These are phyloP conservation scores for Diplodus puntazzo DNA, from an alignment of 2,797 vertebrate genomes.

Conservation along the genomic window DNA sequence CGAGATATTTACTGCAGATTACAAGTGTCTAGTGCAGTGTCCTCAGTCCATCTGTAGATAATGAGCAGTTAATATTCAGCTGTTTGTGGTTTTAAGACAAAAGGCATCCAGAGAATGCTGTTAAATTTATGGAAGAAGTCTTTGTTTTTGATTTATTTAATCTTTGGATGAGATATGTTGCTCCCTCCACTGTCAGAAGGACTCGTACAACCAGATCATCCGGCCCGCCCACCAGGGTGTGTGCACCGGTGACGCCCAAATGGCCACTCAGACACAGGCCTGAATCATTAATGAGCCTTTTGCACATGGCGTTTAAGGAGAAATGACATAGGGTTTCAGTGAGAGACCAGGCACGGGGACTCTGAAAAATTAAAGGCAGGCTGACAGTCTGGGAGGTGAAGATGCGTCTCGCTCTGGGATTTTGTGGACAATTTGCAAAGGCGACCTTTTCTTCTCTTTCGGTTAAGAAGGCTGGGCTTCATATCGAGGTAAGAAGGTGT, in stretches of 20 bases:
- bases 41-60: constrained; percentile 29
- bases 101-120: not conserved
- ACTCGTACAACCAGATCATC: constrained; percentile 8
- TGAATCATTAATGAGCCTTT: constrained; percentile 85
- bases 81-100: constrained; percentile 9
- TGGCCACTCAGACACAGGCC: constrained; percentile 66
- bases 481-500: constrained; percentile 65
- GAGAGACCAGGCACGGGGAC: constrained; percentile 38
- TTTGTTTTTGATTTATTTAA: not conserved
- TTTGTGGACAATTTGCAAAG: constrained; percentile 72
- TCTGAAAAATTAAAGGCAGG: constrained; percentile 68
- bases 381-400: constrained; percentile 57
- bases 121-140: not conserved
- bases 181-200: constrained; percentile 1
- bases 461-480: constrained; percentile 42
- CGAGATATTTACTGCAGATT: not conserved
- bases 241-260: constrained; percentile 54
- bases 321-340: constrained; percentile 67
- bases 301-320: constrained; percentile 75
- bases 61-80: constrained; percentile 5
- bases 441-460: constrained; percentile 62
- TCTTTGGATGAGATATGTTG: not conserved
- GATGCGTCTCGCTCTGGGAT: constrained; percentile 77
- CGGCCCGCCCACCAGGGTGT: constrained; percentile 55
- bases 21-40: not conserved